Percentiles rank a stretch among this genome's conserved stretches.
Conservation (phyloP, 2,797 vertebrate genomes). For the Protonibea diacanthus region DNA sequence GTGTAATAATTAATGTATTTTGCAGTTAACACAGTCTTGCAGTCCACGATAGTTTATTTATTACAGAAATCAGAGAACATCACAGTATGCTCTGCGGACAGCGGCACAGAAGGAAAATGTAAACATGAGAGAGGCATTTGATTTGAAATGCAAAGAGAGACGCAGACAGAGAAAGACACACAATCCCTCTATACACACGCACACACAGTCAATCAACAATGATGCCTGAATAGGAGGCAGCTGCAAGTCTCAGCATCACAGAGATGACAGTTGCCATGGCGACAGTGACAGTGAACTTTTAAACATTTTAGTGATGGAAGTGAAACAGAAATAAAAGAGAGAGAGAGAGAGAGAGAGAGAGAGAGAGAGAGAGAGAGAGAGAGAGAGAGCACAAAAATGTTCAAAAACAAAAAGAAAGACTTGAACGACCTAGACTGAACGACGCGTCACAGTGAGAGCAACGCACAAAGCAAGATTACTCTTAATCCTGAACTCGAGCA, state of each 20-base stretch:
- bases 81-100: slow-evolving; percentile 28
- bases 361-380: too few relatives aligned
- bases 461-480: slow-evolving; percentile 30
- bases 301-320: slow-evolving; percentile 75
- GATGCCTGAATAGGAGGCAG: slow-evolving; percentile 77
- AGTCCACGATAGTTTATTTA: slow-evolving; percentile 51
- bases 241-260: slow-evolving; percentile 77
- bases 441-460: slow-evolving; percentile 22
- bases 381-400: slow-evolving; percentile 11
- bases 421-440: slow-evolving; percentile 23
- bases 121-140: slow-evolving; percentile 60
- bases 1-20: slow-evolving; percentile 26
- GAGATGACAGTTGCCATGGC: slow-evolving; percentile 86
- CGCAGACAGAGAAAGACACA: slow-evolving; percentile 31
- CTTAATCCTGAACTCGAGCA: slow-evolving; percentile 49
- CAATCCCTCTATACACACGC: slow-evolving; percentile 10
- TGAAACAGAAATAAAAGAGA: slow-evolving; percentile 51
- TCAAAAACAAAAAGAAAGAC: slow-evolving; percentile 39
- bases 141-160: slow-evolving; percentile 60
- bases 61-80: slow-evolving; percentile 47
- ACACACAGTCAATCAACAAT: slow-evolving; percentile 59
- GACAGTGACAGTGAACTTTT: slow-evolving; percentile 80
- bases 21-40: slow-evolving; percentile 26
- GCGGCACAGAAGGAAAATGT: slow-evolving; percentile 44
- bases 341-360: not conserved